Conservation (phyloP, 2,113 vertebrate species). For the Coturnix japonica region DNA sequence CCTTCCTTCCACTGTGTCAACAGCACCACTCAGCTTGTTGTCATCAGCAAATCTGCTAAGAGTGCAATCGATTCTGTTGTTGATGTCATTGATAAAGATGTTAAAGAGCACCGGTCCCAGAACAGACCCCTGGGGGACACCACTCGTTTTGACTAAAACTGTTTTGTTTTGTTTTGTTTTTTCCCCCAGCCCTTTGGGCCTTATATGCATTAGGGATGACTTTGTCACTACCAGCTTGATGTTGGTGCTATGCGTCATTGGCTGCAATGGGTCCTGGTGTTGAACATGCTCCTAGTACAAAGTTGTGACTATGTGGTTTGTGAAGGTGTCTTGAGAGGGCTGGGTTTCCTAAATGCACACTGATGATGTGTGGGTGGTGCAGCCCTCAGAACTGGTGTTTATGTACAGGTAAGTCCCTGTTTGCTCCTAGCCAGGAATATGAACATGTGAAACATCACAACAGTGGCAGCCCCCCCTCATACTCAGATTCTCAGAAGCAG, state of each 20-base stretch:
- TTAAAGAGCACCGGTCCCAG: no score
- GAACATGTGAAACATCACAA: not conserved
- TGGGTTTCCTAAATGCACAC: not conserved
- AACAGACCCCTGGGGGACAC: no score
- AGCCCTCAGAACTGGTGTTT: not conserved
- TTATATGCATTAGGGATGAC: not conserved
- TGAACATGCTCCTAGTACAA: accelerated
- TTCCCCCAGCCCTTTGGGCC: not conserved
- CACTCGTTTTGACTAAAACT: not conserved
- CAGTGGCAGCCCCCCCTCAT: not conserved
- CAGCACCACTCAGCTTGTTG: no score
- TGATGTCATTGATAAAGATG: no score
- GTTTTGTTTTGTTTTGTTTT: not conserved
- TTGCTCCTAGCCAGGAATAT: not conserved
- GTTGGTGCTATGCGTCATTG: accelerated
- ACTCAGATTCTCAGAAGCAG: not conserved
- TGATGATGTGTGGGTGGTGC: not conserved
- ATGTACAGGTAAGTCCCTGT: not conserved
- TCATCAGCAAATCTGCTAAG: no score
- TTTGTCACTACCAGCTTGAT: not conserved
- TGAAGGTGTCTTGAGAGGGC: not conserved
- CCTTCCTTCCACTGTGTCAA: no score
- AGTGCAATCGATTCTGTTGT: no score
- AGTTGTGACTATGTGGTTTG: accelerated
- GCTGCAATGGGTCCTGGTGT: not conserved